These are phyloP conservation scores for Melanostigma gelatinosum DNA, from an alignment of 2,113 vertebrate species.

Conservation along the genomic window DNA sequence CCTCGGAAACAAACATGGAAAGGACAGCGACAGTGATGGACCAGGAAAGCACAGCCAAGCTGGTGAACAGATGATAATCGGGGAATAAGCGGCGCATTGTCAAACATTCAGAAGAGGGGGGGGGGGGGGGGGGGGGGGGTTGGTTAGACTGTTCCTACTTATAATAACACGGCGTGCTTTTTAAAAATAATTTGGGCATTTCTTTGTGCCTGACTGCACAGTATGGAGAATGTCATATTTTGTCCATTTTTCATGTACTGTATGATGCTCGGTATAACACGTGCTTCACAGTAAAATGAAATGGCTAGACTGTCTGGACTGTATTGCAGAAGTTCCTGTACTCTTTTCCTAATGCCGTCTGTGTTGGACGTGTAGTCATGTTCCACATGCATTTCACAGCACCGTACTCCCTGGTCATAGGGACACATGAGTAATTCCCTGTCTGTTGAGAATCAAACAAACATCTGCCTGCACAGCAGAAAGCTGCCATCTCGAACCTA, in stretches of 20 bases:
- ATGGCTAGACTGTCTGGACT: not conserved
- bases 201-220: not conserved
- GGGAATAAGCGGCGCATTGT: not conserved
- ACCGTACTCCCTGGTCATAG: conserved; percentile 27
- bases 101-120: not conserved
- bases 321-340: not conserved
- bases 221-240: not conserved
- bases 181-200: not conserved
- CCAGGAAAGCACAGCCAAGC: conserved; percentile 16
- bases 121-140: not conserved
- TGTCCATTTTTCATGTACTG: not conserved
- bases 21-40: conserved; percentile 37
- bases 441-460: conserved; percentile 50
- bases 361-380: not conserved
- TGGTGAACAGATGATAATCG: conserved; percentile 39
- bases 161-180: not conserved
- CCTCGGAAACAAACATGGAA: conserved; percentile 42
- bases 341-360: not conserved
- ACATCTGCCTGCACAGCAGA: conserved; percentile 54
- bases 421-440: conserved; percentile 39
- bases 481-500: conserved; percentile 32
- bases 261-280: not conserved
- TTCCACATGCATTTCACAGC: conserved; percentile 12
- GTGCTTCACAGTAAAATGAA: not conserved
- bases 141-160: not conserved